These are phyloP conservation scores for Lamproptera curius DNA, from an alignment of 2,888 invertebrate species.

Conservation along the genomic window DNA sequence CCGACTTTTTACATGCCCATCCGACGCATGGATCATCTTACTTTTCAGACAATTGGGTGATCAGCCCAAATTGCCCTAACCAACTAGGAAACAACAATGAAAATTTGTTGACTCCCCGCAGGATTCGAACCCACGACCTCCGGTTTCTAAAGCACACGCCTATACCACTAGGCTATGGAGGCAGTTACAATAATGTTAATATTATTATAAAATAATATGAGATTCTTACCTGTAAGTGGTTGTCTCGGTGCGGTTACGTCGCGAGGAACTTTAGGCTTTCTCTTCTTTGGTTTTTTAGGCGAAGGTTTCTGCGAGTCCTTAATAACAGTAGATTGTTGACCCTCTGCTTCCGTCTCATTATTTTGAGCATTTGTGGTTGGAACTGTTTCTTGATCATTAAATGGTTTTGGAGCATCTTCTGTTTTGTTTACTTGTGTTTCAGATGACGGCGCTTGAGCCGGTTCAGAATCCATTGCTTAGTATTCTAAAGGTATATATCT, in stretches of 20 bases:
- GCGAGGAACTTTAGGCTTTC: constrained; percentile 82
- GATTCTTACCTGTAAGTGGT: constrained; percentile 82
- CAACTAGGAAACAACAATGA: no score
- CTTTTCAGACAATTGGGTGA: no score
- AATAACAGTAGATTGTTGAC: constrained; percentile 14
- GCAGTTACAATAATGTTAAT: no score
- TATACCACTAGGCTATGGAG: no score
- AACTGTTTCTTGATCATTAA: constrained; percentile 25
- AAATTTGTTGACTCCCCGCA: no score
- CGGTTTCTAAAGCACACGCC: no score
- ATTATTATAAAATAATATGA: no score
- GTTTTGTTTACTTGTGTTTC: constrained; percentile 23
- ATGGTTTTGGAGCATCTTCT: constrained; percentile 26
- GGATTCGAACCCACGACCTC: no score
- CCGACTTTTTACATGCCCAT: no score
- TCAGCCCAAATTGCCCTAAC: no score
- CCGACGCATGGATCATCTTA: no score
- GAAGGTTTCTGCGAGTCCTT: constrained; percentile 53
- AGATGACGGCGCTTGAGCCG: constrained; percentile 13
- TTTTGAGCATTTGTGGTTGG: constrained; percentile 19
- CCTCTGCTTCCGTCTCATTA: constrained; percentile 26
- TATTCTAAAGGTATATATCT: no score
- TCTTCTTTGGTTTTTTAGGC: constrained; percentile 78
- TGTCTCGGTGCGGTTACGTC: constrained; percentile 86
- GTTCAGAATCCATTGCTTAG: constrained; percentile 23